Conservation (phyloP, 2,797 vertebrate genomes). For the Chaunax sp. region DNA sequence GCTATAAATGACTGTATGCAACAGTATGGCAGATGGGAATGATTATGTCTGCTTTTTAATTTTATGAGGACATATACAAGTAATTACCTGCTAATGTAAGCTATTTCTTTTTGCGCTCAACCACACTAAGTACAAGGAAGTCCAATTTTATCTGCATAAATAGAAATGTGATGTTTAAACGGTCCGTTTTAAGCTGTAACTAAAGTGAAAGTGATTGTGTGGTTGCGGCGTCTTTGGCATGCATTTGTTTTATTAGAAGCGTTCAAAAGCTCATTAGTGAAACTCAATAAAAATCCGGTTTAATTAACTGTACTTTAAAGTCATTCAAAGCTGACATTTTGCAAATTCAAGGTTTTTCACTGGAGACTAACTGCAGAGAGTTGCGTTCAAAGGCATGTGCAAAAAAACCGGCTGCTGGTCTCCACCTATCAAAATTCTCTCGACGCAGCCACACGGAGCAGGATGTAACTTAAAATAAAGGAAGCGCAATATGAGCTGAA, state of each 20-base stretch:
- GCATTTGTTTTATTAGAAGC: conserved; percentile 3
- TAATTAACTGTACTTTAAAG: conserved; percentile 13
- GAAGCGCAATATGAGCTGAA: no score
- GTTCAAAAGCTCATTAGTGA: conserved; percentile 26
- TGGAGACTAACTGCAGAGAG: background rate
- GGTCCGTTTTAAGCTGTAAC: background rate
- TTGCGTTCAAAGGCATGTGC: background rate
- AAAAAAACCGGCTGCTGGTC: background rate
- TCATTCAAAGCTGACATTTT: conserved; percentile 31
- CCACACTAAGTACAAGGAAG: background rate
- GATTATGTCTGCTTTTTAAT: conserved; percentile 39
- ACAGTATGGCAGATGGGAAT: conserved; percentile 45
- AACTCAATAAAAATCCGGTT: background rate
- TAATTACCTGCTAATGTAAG: conserved; percentile 42
- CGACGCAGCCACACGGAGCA: background rate
- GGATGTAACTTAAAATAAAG: no score
- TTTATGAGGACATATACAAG: conserved; percentile 50
- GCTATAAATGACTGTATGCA: conserved; percentile 18
- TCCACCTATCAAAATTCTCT: background rate
- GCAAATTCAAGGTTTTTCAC: conserved; percentile 14
- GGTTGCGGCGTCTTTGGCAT: background rate
- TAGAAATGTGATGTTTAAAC: conserved; percentile 18
- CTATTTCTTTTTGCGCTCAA: conserved; percentile 33
- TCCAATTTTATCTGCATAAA: conserved; percentile 1
- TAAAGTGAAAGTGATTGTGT: no score